Evolutionary conservation across 2,888 invertebrate species (phyloP).

Genomic region (Amiota communis): DNA sequence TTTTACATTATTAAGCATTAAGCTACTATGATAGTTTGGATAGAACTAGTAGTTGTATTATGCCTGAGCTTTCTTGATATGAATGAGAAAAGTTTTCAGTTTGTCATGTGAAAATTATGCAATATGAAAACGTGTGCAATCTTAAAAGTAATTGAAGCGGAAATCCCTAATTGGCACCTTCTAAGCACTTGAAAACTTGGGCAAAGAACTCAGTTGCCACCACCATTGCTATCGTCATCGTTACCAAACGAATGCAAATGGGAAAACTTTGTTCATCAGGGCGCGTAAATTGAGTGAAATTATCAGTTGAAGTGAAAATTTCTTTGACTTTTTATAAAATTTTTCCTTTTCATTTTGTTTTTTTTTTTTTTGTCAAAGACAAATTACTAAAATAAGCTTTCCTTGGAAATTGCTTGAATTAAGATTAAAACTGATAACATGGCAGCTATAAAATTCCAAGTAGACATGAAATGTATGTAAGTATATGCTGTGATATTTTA

Average conservation of each 20-base stretch:
- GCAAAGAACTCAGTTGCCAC: neutral
- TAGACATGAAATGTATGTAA: slow-evolving; percentile 48
- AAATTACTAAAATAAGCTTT: slow-evolving; percentile 12
- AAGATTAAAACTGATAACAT: too few species aligned
- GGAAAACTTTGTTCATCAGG: slow-evolving; percentile 66
- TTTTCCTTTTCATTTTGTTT: slow-evolving; percentile 44
- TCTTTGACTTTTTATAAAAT: slow-evolving; percentile 49
- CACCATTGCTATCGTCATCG: too few species aligned
- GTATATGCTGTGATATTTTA: slow-evolving; percentile 49
- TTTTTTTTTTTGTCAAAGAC: slow-evolving; percentile 32
- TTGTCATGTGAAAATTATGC: slow-evolving; percentile 68
- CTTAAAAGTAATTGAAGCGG: slow-evolving; percentile 62
- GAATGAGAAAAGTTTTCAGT: slow-evolving; percentile 52
- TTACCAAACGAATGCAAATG: slow-evolving; percentile 55
- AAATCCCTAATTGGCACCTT: slow-evolving; percentile 67
- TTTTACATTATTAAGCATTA: too few species aligned
- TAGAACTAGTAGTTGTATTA: too few species aligned
- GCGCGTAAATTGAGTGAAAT: slow-evolving; percentile 65
- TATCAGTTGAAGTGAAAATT: slow-evolving; percentile 67
- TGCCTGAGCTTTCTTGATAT: neutral
- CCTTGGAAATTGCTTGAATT: neutral
- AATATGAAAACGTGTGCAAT: slow-evolving; percentile 62
- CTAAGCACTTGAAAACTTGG: slow-evolving; percentile 35
- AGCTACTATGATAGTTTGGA: too few species aligned
- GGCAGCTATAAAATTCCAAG: slow-evolving; percentile 53